A percentile compares a stretch with the other conserved stretches of the same genome.
These are phyloP conservation scores for Serilophus lunatus DNA, from an alignment of 2,113 vertebrate genomes.

Conservation along the genomic window DNA sequence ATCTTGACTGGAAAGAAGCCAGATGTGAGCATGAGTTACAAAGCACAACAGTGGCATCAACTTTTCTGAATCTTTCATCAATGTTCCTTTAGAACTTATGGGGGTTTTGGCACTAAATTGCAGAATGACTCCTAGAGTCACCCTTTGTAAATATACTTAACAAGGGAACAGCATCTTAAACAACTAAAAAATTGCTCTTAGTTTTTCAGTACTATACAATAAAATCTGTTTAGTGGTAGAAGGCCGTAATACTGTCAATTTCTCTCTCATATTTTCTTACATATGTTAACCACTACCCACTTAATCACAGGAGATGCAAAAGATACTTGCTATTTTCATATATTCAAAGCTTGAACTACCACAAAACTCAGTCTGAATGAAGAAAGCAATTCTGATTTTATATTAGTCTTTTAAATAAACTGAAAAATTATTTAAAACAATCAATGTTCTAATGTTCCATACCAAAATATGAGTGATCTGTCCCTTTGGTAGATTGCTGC, in stretches of 20 bases:
- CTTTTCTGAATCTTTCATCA: not conserved
- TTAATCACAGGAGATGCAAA: not conserved
- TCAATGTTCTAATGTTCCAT: not conserved
- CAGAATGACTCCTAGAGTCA: not conserved
- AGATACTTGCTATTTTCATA: not conserved
- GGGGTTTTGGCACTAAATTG: not conserved
- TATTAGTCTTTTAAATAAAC: not conserved
- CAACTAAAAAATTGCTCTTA: not conserved
- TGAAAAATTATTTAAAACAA: not conserved
- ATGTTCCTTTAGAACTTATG: not conserved
- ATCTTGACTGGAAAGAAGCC: not conserved
- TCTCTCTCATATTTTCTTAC: not conserved
- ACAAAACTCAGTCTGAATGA: not conserved
- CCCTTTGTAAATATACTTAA: not conserved
- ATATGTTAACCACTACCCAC: not conserved
- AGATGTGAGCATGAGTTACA: not conserved
- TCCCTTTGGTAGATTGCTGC: slow-evolving; percentile 29
- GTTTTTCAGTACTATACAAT: not conserved
- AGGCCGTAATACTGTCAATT: not conserved
- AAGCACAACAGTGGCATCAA: not conserved
- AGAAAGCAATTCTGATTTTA: not conserved
- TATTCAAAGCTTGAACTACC: not conserved
- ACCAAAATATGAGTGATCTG: slow-evolving; percentile 36
- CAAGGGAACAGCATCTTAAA: not conserved
- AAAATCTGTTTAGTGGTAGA: not conserved